phyloP scores from a whole-genome alignment of 1,140 invertebrate genomes.

The Eumaeus atala region DNA sequence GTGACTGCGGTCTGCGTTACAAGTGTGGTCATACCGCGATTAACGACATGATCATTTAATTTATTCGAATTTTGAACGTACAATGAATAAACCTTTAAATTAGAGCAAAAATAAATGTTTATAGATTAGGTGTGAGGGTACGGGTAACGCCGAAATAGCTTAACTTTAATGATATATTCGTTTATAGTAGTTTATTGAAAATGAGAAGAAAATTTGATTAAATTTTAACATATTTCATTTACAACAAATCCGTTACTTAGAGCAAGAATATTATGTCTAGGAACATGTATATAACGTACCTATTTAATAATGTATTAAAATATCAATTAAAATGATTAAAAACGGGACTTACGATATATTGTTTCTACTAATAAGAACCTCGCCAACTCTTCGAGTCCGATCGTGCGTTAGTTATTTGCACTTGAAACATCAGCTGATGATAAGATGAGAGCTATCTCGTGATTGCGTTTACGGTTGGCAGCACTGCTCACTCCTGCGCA shows the following conservation, averaged over 20 bases:
- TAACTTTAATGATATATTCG: too few relatives aligned
- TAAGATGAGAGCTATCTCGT: constrained; percentile 65
- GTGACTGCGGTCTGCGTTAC: constrained; percentile 45
- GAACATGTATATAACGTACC: background rate
- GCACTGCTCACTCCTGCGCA: constrained; percentile 45
- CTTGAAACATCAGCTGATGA: constrained; percentile 57
- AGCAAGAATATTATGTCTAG: too few relatives aligned
- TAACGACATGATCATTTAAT: constrained; percentile 52
- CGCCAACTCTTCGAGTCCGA: background rate
- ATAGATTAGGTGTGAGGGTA: too few relatives aligned
- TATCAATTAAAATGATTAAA: background rate
- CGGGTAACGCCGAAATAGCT: too few relatives aligned
- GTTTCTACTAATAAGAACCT: constrained; percentile 8
- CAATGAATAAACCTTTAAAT: too few relatives aligned
- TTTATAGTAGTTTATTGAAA: too few relatives aligned
- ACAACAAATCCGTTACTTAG: too few relatives aligned
- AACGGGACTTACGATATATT: constrained; percentile 7
- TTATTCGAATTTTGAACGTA: constrained; percentile 18
- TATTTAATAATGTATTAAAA: background rate
- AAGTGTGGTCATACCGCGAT: constrained; percentile 47
- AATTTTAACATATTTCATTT: too few relatives aligned
- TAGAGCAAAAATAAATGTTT: too few relatives aligned
- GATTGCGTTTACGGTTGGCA: constrained; percentile 54
- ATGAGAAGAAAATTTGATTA: too few relatives aligned
- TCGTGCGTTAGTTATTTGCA: constrained; percentile 37